phyloP scores from a whole-genome alignment of 1,140 invertebrate genomes.

The Rhyzopertha dominica region DNA sequence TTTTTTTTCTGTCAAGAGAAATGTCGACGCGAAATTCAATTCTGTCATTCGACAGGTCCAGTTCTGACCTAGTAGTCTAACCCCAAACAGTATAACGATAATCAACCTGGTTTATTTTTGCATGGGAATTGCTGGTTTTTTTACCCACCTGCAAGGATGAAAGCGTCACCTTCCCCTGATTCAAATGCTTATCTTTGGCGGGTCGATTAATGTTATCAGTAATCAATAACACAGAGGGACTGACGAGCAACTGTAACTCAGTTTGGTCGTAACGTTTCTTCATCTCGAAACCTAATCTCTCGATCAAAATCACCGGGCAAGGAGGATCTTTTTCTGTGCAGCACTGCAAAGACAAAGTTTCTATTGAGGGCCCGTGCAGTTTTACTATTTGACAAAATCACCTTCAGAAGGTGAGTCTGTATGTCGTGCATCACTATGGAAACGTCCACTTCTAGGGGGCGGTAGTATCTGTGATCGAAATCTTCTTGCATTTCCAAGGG shows the following conservation, averaged over 20 bases:
- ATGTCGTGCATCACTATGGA: constrained; percentile 94
- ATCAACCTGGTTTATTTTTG: too few species aligned
- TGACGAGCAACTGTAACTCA: constrained; percentile 83
- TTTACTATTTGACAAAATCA: constrained; percentile 28
- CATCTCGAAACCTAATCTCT: constrained; percentile 95
- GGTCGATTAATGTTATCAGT: constrained; percentile 64
- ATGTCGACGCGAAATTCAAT: too few species aligned
- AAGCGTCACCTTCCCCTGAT: constrained; percentile 83
- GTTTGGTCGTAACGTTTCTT: constrained; percentile 89
- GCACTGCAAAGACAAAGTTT: constrained; percentile 52
- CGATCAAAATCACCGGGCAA: constrained; percentile 84
- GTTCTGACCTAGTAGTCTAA: too few species aligned
- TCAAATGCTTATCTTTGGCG: constrained; percentile 68
- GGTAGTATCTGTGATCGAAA: constrained; percentile 81
- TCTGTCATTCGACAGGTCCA: too few species aligned
- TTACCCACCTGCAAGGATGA: constrained; percentile 74
- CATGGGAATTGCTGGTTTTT: not conserved
- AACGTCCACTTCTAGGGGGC: constrained; percentile 86
- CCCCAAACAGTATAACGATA: too few species aligned
- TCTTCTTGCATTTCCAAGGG: constrained; percentile 43
- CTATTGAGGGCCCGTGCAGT: too few species aligned
- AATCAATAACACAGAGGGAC: constrained; percentile 80
- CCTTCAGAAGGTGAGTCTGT: constrained; percentile 85
- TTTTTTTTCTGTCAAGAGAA: too few species aligned
- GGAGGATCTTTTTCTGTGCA: constrained; percentile 80